Base-by-base conservation (phyloP, 2,113 vertebrate species). In the Hymenochirus boettgeri region DNA sequence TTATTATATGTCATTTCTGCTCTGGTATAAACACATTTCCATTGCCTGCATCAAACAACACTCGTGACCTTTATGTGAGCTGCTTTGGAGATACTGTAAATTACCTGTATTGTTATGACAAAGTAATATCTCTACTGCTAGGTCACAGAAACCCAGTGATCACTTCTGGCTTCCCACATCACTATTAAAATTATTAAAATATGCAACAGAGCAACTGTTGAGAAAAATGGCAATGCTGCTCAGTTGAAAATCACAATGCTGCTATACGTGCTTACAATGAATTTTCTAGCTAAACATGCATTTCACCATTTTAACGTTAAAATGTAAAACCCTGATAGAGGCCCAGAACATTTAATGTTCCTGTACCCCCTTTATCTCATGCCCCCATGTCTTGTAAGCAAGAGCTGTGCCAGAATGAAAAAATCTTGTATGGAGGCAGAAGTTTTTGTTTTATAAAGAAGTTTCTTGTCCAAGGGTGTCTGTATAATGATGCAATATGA, bases 1-100 rank as follows among this genome's bases (percentile, higher is more conserved):
- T 77, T 77, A 74, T 78, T 71, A 65, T 71, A 73, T 73, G 81
- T 77, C 72, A 71, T 81, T 78, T 82, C 81, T 80, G 82, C 73
- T 56, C 48, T 73, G 78, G 65, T 65, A 78, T 60, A 48, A 75
- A 61, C 63, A 74, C 76, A 82, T 83, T 83, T 85, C 82, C 83
- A 82, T 81, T 73, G 74, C 80, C 76, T 70, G 74, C 80, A 78
- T 76, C 65, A 77, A 73, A 78, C 83, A 83, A 80, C 80, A 83
- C 75, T 80, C 26, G 57, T 80, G 83, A 89, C 86, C 86, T 90
- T 88, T 88, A 72, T 64, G 82, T 62, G 0, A 81, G 79, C 78
- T 80, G 77, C 77, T 72, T 60, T 73, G 72, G 71, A 77, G 83
- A 79, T 82, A 42, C 39, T 42, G 39, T 42, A 85, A 82, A 86